Evolutionary conservation across 2,888 invertebrate species (phyloP).

Genomic region (Cryptocephalus moraei): DNA sequence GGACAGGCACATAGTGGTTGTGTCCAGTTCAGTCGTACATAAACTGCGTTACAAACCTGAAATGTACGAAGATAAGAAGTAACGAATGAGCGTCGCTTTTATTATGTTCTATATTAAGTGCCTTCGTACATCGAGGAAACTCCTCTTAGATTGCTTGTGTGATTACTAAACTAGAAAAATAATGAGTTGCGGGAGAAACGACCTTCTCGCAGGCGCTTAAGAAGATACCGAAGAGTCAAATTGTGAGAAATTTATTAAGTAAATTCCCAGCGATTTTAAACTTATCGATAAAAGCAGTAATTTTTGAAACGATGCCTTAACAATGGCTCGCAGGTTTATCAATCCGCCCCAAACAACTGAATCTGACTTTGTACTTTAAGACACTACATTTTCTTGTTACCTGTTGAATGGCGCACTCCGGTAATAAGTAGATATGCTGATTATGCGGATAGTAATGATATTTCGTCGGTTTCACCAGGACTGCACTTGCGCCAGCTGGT

Average conservation of each 20-base stretch:
- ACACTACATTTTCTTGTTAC: conserved; percentile 36
- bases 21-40: conserved; percentile 83
- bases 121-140: too few relatives aligned
- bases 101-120: background rate
- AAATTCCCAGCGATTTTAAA: too few relatives aligned
- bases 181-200: too few relatives aligned
- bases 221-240: too few relatives aligned
- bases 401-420: conserved; percentile 91
- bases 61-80: conserved; percentile 14
- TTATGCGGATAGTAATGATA: conserved; percentile 92
- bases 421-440: conserved; percentile 83
- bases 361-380: background rate
- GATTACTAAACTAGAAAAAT: too few relatives aligned
- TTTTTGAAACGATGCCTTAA: too few relatives aligned
- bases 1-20: conserved; percentile 90
- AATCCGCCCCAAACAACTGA: too few relatives aligned
- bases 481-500: conserved; percentile 57
- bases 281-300: too few relatives aligned
- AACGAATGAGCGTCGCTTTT: background rate
- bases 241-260: too few relatives aligned
- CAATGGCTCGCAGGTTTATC: too few relatives aligned
- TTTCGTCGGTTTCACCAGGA: conserved; percentile 77
- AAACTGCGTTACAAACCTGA: conserved; percentile 87
- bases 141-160: too few relatives aligned
- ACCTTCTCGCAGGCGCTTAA: too few relatives aligned